Evolutionary conservation across 2,888 invertebrate species (phyloP), one percentile per base, ranked within the genome.

Genomic region (Drosophila eohydei): DNA sequence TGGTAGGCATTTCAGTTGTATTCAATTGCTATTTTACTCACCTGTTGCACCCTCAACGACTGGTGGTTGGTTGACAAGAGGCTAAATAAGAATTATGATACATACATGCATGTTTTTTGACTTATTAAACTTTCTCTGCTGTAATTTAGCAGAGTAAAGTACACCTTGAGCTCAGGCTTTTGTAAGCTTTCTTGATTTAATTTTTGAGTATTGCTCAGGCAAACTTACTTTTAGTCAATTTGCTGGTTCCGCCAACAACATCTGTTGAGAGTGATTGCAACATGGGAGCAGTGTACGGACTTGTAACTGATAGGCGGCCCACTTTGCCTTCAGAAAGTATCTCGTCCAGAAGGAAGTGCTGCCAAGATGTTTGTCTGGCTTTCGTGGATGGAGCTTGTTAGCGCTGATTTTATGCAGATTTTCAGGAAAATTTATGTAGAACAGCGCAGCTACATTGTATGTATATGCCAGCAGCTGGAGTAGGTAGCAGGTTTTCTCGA

Each of bases 401-500:
- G 87, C 91, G 81, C 74, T 90, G 89, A 87, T 90, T 90, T 87
- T 90, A 90, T 87, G 86, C 88, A 87, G 86, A 90, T 87, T 86
- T 90, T 63, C 64, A 68, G 62, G 78, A 80, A 81, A 84, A 90
- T 90, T 87, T 86, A 87, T 89, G 85, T 89, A 78, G 70, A 89
- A 57, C 90, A 80, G 59, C 70, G 70, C 87, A 67, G 74, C 80
- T 74, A 88, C 89, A 80, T 71, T 83, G 87, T 65, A 2, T n/a
- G 54, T 40, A 16, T 54, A 40, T 30, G 40, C 5, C 16, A 12
- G 26, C 11, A 21, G 38, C 8, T 48, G 46, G 65, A 3, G 52
- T 50, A 26, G 28, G 16, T 4, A 43, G 43, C 43, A 32, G 56
- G 34, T 32, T 56, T 65, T 30, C 28, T 28, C 69, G 71, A 74